phyloP scores from a whole-genome alignment of 2,797 vertebrate species.

The Xiphorhynchus erythropygius region DNA sequence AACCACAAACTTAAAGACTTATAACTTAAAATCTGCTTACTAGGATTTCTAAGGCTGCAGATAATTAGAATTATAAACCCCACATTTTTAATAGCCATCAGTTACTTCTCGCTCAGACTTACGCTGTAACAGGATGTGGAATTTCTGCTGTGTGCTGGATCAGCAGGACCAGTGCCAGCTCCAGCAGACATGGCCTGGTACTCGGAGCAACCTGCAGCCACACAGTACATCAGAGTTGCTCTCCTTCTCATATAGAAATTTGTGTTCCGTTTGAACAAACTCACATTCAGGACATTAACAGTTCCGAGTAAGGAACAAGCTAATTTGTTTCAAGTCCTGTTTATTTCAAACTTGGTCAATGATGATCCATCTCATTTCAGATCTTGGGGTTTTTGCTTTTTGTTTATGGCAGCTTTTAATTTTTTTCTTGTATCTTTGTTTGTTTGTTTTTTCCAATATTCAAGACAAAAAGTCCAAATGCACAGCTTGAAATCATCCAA shows the following conservation, averaged over 20 bases:
- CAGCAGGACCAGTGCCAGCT: background rate
- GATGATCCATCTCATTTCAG: background rate
- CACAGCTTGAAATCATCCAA: background rate
- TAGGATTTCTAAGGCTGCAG: background rate
- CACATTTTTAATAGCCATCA: background rate
- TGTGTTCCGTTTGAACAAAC: background rate
- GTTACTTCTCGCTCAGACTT: background rate
- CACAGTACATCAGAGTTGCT: accelerated
- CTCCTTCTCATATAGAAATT: background rate
- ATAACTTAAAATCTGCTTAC: background rate
- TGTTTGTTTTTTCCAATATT: background rate
- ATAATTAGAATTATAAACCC: background rate
- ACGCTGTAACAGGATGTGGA: background rate
- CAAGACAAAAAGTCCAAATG: background rate
- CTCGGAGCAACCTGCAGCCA: background rate
- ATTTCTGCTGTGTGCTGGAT: accelerated
- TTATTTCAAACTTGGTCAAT: background rate
- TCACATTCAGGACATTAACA: background rate
- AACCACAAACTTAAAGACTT: background rate
- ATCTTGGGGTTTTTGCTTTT: background rate
- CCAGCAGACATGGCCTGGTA: background rate
- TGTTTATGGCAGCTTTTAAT: background rate
- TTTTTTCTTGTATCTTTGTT: background rate
- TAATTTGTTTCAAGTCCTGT: background rate
- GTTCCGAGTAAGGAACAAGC: background rate